phyloP scores from a whole-genome alignment of 2,888 invertebrate species.

The Slavum lentiscoides region DNA sequence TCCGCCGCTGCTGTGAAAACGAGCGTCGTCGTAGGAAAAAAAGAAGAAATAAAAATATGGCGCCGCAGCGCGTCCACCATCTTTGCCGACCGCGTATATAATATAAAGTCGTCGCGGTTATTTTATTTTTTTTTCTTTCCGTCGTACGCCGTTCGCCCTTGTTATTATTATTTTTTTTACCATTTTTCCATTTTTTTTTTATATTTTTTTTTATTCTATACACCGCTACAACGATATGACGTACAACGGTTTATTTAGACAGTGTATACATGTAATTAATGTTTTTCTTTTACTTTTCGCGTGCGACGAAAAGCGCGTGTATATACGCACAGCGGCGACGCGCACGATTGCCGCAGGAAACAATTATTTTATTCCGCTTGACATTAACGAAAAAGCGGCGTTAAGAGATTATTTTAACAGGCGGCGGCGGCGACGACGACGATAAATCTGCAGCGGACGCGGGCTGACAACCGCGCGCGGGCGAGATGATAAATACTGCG shows the following conservation, averaged over 20 bases:
- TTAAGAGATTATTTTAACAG: conserved; percentile 48
- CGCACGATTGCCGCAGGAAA: neutral
- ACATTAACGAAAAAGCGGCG: conserved; percentile 53
- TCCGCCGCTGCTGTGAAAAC: conserved; percentile 42
- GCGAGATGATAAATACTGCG: conserved; percentile 24
- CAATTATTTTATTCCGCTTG: conserved; percentile 21
- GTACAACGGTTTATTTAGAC: too few species aligned
- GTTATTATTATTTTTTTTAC: conserved; percentile 5
- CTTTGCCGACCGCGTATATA: conserved; percentile 24
- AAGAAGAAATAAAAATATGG: conserved; percentile 52
- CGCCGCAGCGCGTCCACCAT: conserved; percentile 47
- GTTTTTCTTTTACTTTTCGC: neutral
- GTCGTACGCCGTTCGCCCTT: neutral
- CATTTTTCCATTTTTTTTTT: conserved; percentile 6
- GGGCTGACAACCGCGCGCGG: neutral
- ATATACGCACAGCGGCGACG: neutral
- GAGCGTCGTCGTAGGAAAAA: conserved; percentile 15
- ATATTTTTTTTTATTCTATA: neutral
- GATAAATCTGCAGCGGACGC: conserved; percentile 32
- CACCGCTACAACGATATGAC: too few species aligned
- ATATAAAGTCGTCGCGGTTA: conserved; percentile 1
- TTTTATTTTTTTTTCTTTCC: neutral
- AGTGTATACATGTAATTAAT: too few species aligned
- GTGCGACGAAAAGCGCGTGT: neutral
- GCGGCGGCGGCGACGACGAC: conserved; percentile 23